phyloP scores from a whole-genome alignment of 2,113 vertebrate genomes.

The Myrmecophaga tridactyla region DNA sequence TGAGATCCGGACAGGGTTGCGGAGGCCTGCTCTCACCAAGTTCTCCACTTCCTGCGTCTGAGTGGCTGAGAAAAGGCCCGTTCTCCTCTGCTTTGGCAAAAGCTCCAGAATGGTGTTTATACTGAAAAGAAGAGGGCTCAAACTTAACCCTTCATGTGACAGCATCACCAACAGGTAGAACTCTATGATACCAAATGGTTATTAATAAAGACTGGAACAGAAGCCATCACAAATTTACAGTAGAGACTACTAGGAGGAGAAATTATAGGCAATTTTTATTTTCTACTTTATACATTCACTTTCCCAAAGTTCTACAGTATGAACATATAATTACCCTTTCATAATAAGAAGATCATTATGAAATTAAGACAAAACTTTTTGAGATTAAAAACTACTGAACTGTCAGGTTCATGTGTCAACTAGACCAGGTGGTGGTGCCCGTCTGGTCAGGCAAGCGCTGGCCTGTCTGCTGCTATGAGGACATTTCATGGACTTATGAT shows the following conservation, averaged over 20 bases:
- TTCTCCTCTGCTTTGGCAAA: conserved; percentile 96
- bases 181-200: not conserved
- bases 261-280: not conserved
- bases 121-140: conserved; percentile 76
- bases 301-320: not conserved
- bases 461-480: too few species aligned
- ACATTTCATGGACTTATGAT: too few species aligned
- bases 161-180: not conserved
- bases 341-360: not conserved
- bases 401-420: too few species aligned
- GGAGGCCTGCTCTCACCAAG: too few species aligned
- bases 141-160: not conserved
- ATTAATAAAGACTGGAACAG: not conserved
- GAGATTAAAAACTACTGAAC: not conserved
- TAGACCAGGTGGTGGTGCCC: too few species aligned
- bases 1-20: too few species aligned
- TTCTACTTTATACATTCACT: not conserved
- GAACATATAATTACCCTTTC: not conserved
- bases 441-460: too few species aligned
- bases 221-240: not conserved
- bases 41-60: too few species aligned
- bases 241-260: not conserved
- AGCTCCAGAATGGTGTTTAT: conserved; percentile 92
- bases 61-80: conserved; percentile 96
- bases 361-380: not conserved